These are phyloP conservation scores for Thera britannica DNA, from an alignment of 2,888 invertebrate species.

Conservation along the genomic window DNA sequence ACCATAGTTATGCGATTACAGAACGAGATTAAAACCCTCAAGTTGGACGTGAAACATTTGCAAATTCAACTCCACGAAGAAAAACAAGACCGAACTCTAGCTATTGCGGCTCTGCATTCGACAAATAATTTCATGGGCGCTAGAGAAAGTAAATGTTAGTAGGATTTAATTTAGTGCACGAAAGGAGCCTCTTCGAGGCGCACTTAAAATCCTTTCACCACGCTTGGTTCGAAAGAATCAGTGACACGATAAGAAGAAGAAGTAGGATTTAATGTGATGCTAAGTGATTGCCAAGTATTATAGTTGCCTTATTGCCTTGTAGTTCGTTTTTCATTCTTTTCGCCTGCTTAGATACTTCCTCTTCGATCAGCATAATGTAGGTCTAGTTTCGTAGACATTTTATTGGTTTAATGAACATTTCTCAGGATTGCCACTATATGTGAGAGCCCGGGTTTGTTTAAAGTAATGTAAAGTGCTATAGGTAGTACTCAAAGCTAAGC, in stretches of 20 bases:
- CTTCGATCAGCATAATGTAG: neutral
- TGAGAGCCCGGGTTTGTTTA: constrained; percentile 19
- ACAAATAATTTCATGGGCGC: constrained; percentile 73
- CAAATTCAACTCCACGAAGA: constrained; percentile 88
- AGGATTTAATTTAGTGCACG: neutral
- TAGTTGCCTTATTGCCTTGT: constrained; percentile 31
- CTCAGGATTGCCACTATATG: constrained; percentile 7
- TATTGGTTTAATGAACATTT: constrained; percentile 11
- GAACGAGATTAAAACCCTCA: constrained; percentile 88
- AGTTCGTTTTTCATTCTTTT: constrained; percentile 28
- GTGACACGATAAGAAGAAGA: too few relatives aligned
- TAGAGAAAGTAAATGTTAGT: constrained; percentile 79
- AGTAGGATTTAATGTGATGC: constrained; percentile 4
- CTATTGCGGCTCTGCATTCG: constrained; percentile 74
- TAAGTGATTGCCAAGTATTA: constrained; percentile 44
- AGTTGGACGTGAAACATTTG: constrained; percentile 84
- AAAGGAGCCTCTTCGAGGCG: too few relatives aligned
- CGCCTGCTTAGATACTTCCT: neutral
- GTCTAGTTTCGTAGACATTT: neutral
- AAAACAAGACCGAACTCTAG: constrained; percentile 81
- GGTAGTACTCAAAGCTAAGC: constrained; percentile 20
- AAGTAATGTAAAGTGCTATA: constrained; percentile 15
- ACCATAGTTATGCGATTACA: constrained; percentile 91
- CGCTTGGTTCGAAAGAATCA: too few relatives aligned
- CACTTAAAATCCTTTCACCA: too few relatives aligned